Percentiles rank a stretch among this genome's conserved stretches.
phyloP scores from a whole-genome alignment of 2,113 vertebrate species.

The Spermophilus dauricus region DNA sequence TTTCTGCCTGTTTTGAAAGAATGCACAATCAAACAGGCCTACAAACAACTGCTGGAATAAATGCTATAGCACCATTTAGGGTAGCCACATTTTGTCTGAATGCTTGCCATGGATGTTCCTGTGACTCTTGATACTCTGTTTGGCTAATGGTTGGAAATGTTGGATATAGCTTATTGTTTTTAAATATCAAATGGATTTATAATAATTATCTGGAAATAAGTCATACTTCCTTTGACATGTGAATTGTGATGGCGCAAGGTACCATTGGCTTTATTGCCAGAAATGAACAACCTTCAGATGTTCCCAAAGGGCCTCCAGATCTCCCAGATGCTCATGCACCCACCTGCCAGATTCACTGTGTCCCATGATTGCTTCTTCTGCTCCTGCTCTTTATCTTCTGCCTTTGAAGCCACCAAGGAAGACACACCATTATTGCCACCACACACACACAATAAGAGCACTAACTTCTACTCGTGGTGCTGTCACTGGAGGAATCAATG shows the following conservation, averaged over 20 bases:
- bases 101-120: neutral
- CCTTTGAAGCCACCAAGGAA: neutral
- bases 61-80: neutral
- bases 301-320: neutral
- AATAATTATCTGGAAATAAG: constrained; percentile 1
- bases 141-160: constrained; percentile 26
- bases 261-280: neutral
- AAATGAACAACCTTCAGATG: neutral
- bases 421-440: neutral
- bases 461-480: neutral
- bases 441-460: neutral
- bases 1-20: neutral
- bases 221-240: neutral
- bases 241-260: neutral
- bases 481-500: neutral
- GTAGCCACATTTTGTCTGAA: neutral
- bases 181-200: neutral
- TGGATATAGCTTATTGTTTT: neutral
- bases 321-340: accelerated
- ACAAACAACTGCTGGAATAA: neutral
- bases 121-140: neutral
- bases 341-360: neutral
- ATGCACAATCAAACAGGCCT: neutral
- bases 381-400: neutral
- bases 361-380: neutral